A percentile compares a stretch with the other conserved stretches of the same genome.
Evolutionary conservation across 2,113 vertebrate genomes (phyloP).

Genomic region (Macquaria ambigua): DNA sequence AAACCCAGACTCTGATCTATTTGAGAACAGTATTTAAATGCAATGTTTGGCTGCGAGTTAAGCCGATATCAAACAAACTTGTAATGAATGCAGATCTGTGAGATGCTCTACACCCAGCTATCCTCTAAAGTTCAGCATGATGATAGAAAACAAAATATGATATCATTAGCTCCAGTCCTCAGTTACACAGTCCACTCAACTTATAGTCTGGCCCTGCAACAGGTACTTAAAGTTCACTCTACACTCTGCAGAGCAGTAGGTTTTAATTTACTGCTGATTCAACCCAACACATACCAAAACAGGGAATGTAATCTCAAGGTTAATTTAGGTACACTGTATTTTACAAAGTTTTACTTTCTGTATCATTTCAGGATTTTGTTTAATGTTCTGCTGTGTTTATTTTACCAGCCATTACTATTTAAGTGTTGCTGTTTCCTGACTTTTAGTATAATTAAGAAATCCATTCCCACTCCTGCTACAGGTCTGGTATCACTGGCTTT

Average conservation of each 20-base stretch:
- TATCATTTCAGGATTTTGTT: not conserved
- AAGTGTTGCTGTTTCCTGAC: not conserved
- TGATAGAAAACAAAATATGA: not conserved
- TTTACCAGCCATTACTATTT: not conserved
- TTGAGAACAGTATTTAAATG: constrained; percentile 56
- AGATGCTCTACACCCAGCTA: constrained; percentile 29
- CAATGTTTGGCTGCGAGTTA: constrained; percentile 63
- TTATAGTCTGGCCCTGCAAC: constrained; percentile 1
- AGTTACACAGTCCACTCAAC: constrained; percentile 1
- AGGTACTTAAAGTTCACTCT: constrained; percentile 10
- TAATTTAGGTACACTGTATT: not conserved
- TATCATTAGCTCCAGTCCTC: constrained; percentile 1
- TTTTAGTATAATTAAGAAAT: not conserved
- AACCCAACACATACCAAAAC: not conserved
- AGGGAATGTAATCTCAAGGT: not conserved
- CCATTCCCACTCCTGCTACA: not conserved
- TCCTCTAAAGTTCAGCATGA: not conserved
- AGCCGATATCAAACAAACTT: constrained; percentile 71
- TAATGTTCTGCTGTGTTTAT: not conserved
- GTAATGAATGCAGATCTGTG: constrained; percentile 58
- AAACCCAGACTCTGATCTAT: constrained; percentile 54
- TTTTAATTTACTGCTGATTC: not conserved
- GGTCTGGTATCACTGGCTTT: not conserved
- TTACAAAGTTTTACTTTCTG: not conserved
- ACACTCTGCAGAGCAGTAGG: not conserved